Base-by-base conservation (phyloP, 2,797 vertebrate genomes). In the Vireo griseus region DNA sequence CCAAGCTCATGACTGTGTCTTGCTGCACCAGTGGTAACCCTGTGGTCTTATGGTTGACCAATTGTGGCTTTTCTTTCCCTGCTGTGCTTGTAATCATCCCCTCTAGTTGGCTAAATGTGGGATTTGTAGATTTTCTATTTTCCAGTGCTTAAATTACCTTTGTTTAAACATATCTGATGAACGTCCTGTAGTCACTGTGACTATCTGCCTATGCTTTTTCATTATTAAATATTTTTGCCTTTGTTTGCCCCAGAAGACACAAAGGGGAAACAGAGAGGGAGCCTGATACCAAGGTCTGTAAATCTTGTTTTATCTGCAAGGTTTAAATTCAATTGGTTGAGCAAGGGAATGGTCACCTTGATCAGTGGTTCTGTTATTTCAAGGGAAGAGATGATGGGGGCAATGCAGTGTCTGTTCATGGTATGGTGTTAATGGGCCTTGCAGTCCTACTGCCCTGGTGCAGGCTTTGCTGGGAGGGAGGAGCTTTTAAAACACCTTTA, bases 151-250 rank as follows among this genome's bases (percentile, higher is more conserved):
- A 81, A 74, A 63, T 44, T 61, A 74, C 24, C 10, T 87, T 76
- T 76, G 40, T 61, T 78, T 39, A 79, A 45, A 82, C 2, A 7
- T 25, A 54, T 39, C 51, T 57, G 68, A 68, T 44, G 44, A 42
- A 67, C 20, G 33, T 33, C 39, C 18, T 54, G 45, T 31, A 39
- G 39, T 71, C 50, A 57, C 25, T 9, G 1, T 50, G 20, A 52
- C 42, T 88, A 58, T 57, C 50, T 78, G n/a, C 40, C 67, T 73
- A 35, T n/a, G 31, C 15, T 81, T 88, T 80, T 88, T 58, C 22
- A 26, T 63, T 33, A 44, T 39, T 78, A 85, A 69, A 57, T 2
- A 20, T 48, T 84, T 92, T 17, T 62, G 57, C 17, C 33, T 72
- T 79, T 81, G 17, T 51, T 76, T 85, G 42, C 52, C 28, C 61